A percentile compares a stretch with the other conserved stretches of the same genome.
phyloP scores from a whole-genome alignment of 2,797 vertebrate genomes.

The Sebastes oblongus region DNA sequence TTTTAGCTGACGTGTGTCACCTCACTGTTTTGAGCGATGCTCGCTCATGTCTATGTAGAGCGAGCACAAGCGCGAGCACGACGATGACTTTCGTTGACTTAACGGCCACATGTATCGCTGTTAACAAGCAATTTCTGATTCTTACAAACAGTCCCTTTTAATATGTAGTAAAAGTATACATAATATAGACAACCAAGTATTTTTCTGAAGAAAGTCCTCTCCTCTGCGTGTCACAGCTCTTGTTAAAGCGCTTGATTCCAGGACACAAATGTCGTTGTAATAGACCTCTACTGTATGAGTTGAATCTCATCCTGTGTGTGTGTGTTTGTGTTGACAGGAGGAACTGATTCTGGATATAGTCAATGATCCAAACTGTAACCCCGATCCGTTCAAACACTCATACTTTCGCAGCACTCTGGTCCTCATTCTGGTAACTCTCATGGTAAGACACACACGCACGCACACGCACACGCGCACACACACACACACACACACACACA shows the following conservation, averaged over 20 bases:
- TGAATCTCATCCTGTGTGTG: neutral
- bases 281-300: neutral
- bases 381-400: conserved; percentile 81
- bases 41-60: too few relatives aligned
- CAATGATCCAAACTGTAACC: conserved; percentile 69
- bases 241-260: neutral
- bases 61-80: too few relatives aligned
- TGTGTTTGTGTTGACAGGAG: conserved; percentile 80
- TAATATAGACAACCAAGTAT: neutral
- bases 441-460: conserved; percentile 76
- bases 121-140: too few relatives aligned
- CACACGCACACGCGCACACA: neutral
- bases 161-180: too few relatives aligned
- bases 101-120: too few relatives aligned
- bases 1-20: too few relatives aligned
- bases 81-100: too few relatives aligned
- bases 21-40: too few relatives aligned
- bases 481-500: neutral
- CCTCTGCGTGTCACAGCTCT: neutral
- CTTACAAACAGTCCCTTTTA: too few relatives aligned
- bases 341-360: conserved; percentile 89
- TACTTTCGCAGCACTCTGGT: conserved; percentile 83
- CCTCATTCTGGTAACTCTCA: conserved; percentile 83
- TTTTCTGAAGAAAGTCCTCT: neutral
- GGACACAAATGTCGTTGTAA: neutral